Conservation (phyloP, 2,888 invertebrate genomes). For the Lepidochitona cinerea region DNA sequence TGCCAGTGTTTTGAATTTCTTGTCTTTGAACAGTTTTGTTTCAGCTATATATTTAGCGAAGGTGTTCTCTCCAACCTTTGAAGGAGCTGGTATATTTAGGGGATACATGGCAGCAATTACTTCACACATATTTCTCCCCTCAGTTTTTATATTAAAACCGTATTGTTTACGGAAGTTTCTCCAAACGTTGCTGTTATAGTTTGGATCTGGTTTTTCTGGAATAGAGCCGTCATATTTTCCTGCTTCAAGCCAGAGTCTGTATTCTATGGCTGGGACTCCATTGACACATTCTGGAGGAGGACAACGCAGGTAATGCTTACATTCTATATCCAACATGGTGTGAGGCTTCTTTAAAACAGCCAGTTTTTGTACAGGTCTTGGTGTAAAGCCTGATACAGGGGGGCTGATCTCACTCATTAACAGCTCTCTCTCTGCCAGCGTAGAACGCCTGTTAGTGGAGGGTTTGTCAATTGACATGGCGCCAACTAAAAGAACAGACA, state of each 20-base stretch:
- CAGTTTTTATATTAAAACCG: slow-evolving; percentile 56
- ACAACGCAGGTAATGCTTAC: slow-evolving; percentile 62
- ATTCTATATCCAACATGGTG: slow-evolving; percentile 64
- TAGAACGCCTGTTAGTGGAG: no score
- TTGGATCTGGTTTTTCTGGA: slow-evolving; percentile 57
- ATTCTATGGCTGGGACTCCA: slow-evolving; percentile 43
- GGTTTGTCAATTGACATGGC: no score
- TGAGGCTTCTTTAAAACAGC: slow-evolving; percentile 46
- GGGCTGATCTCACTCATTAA: slow-evolving; percentile 45
- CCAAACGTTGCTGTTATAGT: slow-evolving; percentile 69
- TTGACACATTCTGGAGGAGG: slow-evolving; percentile 36
- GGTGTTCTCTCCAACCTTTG: slow-evolving; percentile 62
- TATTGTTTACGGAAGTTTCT: slow-evolving; percentile 65
- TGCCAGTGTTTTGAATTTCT: slow-evolving; percentile 53
- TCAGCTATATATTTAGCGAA: slow-evolving; percentile 66
- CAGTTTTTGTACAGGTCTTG: slow-evolving; percentile 58
- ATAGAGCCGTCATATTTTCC: slow-evolving; percentile 63
- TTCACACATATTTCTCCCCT: slow-evolving; percentile 61
- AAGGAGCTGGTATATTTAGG: slow-evolving; percentile 67
- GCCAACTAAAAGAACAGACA: no score
- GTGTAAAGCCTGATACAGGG: slow-evolving; percentile 62
- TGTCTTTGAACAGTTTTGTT: slow-evolving; percentile 60
- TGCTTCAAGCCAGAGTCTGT: slow-evolving; percentile 68
- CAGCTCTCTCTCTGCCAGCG: slow-evolving; percentile 61
- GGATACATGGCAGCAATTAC: slow-evolving; percentile 68